A percentile compares a stretch with the other conserved stretches of the same genome.
These are phyloP conservation scores for Nipponacmea schrenckii DNA, from an alignment of 2,888 invertebrate genomes.

Conservation along the genomic window DNA sequence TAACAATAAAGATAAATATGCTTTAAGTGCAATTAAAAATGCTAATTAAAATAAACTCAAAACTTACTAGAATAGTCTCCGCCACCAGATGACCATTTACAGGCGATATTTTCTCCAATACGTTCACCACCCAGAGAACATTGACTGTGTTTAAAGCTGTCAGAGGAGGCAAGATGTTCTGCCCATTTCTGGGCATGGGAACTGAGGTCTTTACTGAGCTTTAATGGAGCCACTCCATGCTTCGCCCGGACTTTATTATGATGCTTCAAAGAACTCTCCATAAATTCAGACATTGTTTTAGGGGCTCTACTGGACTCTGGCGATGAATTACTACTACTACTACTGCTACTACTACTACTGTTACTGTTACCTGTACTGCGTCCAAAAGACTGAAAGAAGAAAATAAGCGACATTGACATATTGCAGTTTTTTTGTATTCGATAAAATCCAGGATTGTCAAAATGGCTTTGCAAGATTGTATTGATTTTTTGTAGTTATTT, in stretches of 20 bases:
- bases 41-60: too few species aligned
- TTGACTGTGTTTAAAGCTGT: slow-evolving; percentile 80
- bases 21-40: too few species aligned
- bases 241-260: slow-evolving; percentile 52
- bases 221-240: slow-evolving; percentile 48
- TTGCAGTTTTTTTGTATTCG: too few species aligned
- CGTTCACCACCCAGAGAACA: slow-evolving; percentile 81
- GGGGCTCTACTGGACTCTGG: slow-evolving; percentile 75
- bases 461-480: too few species aligned
- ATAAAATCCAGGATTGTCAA: too few species aligned
- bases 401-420: too few species aligned
- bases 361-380: too few species aligned
- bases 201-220: slow-evolving; percentile 59
- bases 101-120: slow-evolving; percentile 64
- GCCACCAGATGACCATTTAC: slow-evolving; percentile 56
- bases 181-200: slow-evolving; percentile 81
- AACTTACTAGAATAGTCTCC: slow-evolving; percentile 59
- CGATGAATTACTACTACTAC: slow-evolving; percentile 20
- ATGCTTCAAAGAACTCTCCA: slow-evolving; percentile 50
- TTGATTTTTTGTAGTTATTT: too few species aligned
- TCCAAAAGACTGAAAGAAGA: too few species aligned
- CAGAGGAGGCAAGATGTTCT: slow-evolving; percentile 84
- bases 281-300: slow-evolving; percentile 66
- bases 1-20: too few species aligned
- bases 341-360: too few species aligned